Base-by-base conservation (phyloP, 2,113 vertebrate species). In the Cygnus buccinator region DNA sequence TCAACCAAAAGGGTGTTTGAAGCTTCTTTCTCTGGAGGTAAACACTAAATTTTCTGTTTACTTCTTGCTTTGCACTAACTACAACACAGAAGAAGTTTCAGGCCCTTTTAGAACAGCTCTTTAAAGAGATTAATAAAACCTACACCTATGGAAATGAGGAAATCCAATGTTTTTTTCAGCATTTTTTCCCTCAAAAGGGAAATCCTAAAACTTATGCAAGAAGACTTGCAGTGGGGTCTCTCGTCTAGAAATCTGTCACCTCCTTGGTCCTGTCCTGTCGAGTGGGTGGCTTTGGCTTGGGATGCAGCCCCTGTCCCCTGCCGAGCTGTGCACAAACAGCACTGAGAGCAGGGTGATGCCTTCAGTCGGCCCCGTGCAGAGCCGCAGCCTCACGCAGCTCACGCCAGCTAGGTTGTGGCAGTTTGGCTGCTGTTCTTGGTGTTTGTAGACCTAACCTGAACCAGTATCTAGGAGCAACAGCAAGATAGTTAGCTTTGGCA, bases 401-500 rank as follows among this genome's bases (percentile, higher is more conserved):
- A 22, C 50, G 12, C 3, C 26, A 61, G 70, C 70, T 29, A 7
- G 74, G 68, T 58, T 62, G 10, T 58, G 52, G 79, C 0, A 0
- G 5, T 26, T 16, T 65, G 84, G 55, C 61, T 65, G 7, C 58
- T 54, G 90, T 1, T 6, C 68, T 91, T n/a, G 11, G 68, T 83
- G 88, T 95, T 93, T 88, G 62, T 19, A 95, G 77, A 76, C 92
- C 88, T 70, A 76, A 92, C 79, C 75, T 50, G 82, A 93, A 84
- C 88, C 46, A 19, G 94, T 94, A 93, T 96, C 95, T 74, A 90
- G 52, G 73, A 93, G 92, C 63, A 96, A 96, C 91, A 92, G 86
- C 90, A 89, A 93, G 75, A 73, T 92, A 92, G 96, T 95, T 95
- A 95, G 88, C 88, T 89, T 59, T 86, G 57, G 90, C 93, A 88